Conservation (phyloP, 2,888 invertebrate species). For the Orgyia antiqua region DNA sequence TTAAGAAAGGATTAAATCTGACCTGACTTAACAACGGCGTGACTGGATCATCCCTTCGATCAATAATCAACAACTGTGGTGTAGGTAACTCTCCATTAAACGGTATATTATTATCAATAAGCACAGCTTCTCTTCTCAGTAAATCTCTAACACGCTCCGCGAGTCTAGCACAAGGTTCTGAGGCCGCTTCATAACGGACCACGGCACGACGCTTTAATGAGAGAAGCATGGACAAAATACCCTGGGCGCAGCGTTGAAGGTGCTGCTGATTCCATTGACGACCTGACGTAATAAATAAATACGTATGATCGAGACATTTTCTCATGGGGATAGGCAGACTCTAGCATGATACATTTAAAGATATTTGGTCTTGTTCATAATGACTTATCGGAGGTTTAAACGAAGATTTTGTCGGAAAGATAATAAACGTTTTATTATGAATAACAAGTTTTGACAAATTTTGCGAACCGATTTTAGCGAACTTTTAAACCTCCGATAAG, state of each 20-base stretch:
- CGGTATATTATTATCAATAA: conserved; percentile 90
- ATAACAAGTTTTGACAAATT: no score
- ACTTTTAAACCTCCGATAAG: no score
- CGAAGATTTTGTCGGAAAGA: no score
- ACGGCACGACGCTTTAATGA: conserved; percentile 94
- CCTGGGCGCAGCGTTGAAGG: conserved; percentile 89
- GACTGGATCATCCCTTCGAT: conserved; percentile 95
- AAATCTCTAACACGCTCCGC: conserved; percentile 92
- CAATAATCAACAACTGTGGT: conserved; percentile 92
- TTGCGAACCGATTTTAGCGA: no score
- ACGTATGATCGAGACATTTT: background rate
- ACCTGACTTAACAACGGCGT: conserved; percentile 96
- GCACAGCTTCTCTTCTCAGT: conserved; percentile 89
- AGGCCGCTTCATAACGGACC: conserved; percentile 92
- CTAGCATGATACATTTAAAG: no score
- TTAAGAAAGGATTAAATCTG: no score
- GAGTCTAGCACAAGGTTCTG: conserved; percentile 89
- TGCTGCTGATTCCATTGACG: conserved; percentile 87
- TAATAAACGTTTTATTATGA: no score
- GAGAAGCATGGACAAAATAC: conserved; percentile 89
- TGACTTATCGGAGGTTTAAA: no score
- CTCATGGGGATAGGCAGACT: no score
- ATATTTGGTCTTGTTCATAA: no score
- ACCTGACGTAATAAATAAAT: conserved; percentile 46
- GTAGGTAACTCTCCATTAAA: conserved; percentile 87